Evolutionary conservation across 2,888 invertebrate genomes (phyloP).

Genomic region (Cosmia trapezina): DNA sequence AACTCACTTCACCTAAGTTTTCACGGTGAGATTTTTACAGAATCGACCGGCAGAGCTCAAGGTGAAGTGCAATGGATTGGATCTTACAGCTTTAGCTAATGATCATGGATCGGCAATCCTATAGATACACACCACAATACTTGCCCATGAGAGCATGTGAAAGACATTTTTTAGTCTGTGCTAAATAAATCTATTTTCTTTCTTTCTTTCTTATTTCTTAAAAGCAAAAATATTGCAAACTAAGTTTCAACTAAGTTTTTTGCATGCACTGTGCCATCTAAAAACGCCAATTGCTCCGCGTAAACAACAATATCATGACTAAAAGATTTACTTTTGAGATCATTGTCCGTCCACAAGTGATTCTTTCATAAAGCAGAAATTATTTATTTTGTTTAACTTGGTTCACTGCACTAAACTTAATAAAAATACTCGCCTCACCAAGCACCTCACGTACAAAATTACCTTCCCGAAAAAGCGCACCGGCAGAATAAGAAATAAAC

Average conservation of each 20-base stretch:
- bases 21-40: too few relatives aligned
- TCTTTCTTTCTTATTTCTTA: too few relatives aligned
- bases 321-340: too few relatives aligned
- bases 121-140: not conserved
- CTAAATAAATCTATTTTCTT: too few relatives aligned
- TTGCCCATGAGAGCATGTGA: not conserved
- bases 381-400: too few relatives aligned
- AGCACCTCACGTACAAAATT: constrained; percentile 31
- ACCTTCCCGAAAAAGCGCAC: constrained; percentile 12
- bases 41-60: too few relatives aligned
- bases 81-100: not conserved
- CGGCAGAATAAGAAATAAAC: constrained; percentile 43
- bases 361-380: too few relatives aligned
- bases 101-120: not conserved
- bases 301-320: too few relatives aligned
- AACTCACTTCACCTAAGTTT: too few relatives aligned
- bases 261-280: not conserved
- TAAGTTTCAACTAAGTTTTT: too few relatives aligned
- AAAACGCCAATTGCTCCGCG: too few relatives aligned
- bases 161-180: not conserved
- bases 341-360: too few relatives aligned
- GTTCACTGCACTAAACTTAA: constrained; percentile 6
- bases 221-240: not conserved
- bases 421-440: not conserved
- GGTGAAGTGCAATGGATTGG: not conserved